Percentiles rank a stretch among this genome's conserved stretches.
Conservation (phyloP, 2,113 vertebrate genomes). For the Calyptommatus sinebrachiatus region DNA sequence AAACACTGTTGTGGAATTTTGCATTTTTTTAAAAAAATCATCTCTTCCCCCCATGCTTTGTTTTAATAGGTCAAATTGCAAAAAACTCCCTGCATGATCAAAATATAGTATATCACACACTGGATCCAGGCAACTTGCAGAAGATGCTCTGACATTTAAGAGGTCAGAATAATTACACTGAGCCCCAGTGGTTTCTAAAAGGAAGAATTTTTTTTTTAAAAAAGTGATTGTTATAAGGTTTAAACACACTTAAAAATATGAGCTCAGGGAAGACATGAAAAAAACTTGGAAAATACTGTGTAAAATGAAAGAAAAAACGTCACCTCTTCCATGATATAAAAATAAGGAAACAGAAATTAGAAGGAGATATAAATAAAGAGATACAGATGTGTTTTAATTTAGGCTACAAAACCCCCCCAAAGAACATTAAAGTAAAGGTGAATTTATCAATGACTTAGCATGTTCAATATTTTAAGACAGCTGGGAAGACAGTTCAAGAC, state of each 20-base stretch:
- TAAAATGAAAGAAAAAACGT: background rate
- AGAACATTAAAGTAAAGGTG: background rate
- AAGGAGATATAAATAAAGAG: background rate
- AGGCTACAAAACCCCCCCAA: background rate
- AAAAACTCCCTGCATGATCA: background rate
- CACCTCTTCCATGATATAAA: background rate
- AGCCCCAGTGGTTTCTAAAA: background rate
- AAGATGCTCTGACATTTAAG: constrained; percentile 1
- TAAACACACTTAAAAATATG: too few species aligned
- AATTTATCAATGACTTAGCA: background rate
- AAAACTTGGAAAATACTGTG: background rate
- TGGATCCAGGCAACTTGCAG: background rate
- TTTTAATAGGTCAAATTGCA: background rate
- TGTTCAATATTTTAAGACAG: background rate
- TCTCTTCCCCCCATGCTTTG: too few species aligned
- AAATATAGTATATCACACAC: background rate
- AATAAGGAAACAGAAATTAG: background rate
- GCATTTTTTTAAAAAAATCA: background rate
- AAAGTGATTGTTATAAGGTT: background rate
- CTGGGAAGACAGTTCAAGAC: background rate
- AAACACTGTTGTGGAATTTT: background rate
- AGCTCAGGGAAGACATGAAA: background rate
- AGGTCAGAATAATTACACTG: background rate
- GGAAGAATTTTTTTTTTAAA: background rate
- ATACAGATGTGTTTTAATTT: background rate